These are phyloP conservation scores for Hormaphis cornu DNA, from an alignment of 1,140 invertebrate species.

Conservation along the genomic window DNA sequence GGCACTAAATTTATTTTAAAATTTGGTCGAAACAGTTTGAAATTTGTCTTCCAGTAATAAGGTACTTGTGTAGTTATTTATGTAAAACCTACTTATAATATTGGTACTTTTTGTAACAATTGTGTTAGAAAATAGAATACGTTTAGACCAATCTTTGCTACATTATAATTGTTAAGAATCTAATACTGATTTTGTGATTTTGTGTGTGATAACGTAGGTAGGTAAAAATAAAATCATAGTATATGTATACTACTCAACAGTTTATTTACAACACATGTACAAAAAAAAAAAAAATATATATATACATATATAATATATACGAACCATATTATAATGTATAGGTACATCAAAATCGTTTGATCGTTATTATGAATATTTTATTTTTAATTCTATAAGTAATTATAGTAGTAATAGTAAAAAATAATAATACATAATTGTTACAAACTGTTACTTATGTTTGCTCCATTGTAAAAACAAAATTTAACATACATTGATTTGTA, in stretches of 20 bases:
- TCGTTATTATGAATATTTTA: conserved; percentile 21
- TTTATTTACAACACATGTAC: conserved; percentile 30
- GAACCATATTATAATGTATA: conserved; percentile 22
- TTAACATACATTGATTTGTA: conserved; percentile 2
- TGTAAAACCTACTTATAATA: too few relatives aligned
- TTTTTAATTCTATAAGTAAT: conserved; percentile 3
- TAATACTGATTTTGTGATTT: too few relatives aligned
- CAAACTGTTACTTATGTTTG: not conserved
- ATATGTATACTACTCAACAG: conserved; percentile 29
- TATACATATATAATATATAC: too few relatives aligned
- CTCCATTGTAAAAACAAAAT: not conserved
- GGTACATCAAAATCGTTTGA: conserved; percentile 11
- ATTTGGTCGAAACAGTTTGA: too few relatives aligned
- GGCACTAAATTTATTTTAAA: too few relatives aligned
- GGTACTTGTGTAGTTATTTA: too few relatives aligned
- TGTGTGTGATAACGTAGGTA: not conserved
- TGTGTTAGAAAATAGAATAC: too few relatives aligned
- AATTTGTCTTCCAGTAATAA: too few relatives aligned
- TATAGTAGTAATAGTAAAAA: not conserved
- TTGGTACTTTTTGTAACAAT: too few relatives aligned
- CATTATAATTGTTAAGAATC: too few relatives aligned
- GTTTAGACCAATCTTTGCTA: too few relatives aligned
- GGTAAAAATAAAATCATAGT: not conserved
- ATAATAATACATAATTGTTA: not conserved
- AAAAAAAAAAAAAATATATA: conserved; percentile 17